Base-by-base conservation (phyloP, 2,888 invertebrate genomes). In the Leucophenga maculata region DNA sequence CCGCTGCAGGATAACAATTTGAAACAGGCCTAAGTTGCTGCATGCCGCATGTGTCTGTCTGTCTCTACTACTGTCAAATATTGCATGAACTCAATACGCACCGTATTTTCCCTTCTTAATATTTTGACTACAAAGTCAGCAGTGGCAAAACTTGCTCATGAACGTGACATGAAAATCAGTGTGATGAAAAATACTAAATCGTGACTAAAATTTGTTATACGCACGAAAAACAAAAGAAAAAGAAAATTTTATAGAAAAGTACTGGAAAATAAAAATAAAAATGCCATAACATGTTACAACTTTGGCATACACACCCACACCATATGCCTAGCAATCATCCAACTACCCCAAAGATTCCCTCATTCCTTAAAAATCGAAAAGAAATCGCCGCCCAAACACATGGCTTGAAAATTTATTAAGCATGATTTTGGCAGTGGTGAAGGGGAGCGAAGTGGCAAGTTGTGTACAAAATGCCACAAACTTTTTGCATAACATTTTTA, bases 121-220 rank as follows among this genome's bases (percentile, higher is more conserved):
- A n/a, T 22, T 57, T 20, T 20, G 1, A n/a, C n/a, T n/a, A n/a
- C n/a, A 11, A 26, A 11, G 9, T 6, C 39, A 11, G 32, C 39
- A 39, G 39, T 39, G 11, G 16, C 59, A 73, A 85, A 85, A 85
- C 74, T 85, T 85, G 78, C 78, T 78, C 77, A 78, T 67, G 82
- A 78, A 85, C 85, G 85, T 85, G 85, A 86, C 83, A 81, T 81
- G 83, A 86, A 85, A 85, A 85, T 85, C 83, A 81, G 82, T 82
- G 81, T 85, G 84, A 84, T 85, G 79, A 85, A 83, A 85, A 82
- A 83, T 77, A 78, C 81, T 80, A 84, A 85, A 86, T 85, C 85
- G 85, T 85, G 85, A 85, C 86, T 81, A 73, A 83, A 86, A 86
- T 85, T 77, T 75, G 68, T 70, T 52, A 70, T 54, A 57, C 16